These are phyloP conservation scores for Mantis religiosa DNA, from an alignment of 2,888 invertebrate genomes.

Conservation along the genomic window DNA sequence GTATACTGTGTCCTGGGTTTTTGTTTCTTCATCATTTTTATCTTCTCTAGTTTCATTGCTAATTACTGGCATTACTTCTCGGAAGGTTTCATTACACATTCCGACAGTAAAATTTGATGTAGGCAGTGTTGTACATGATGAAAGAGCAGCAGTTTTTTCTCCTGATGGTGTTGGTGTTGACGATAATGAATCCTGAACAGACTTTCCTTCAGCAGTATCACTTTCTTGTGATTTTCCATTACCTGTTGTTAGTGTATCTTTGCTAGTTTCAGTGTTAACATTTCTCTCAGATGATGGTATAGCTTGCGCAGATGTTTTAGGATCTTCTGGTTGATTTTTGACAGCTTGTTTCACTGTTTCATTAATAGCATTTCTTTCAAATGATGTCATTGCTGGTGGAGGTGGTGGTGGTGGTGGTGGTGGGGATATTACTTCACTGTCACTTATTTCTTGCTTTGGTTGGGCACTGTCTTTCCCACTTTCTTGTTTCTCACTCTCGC, in stretches of 20 bases:
- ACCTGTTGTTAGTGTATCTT: neutral
- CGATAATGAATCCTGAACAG: neutral
- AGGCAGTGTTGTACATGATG: neutral
- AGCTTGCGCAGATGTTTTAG: neutral
- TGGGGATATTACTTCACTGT: no score
- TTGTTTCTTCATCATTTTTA: neutral
- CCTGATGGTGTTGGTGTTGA: neutral
- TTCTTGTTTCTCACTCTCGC: neutral
- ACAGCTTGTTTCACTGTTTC: no score
- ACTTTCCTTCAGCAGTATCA: neutral
- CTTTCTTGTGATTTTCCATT: neutral
- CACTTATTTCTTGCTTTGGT: neutral
- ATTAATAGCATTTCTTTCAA: no score
- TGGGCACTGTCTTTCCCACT: neutral
- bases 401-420: no score
- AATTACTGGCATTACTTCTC: neutral
- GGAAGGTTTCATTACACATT: neutral
- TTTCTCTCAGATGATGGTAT: neutral
- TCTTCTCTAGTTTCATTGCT: neutral
- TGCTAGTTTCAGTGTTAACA: neutral
- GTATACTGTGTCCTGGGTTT: neutral
- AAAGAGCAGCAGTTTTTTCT: no score
- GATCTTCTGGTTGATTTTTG: no score
- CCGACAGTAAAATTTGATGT: neutral
- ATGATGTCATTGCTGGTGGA: no score